Evolutionary conservation across 2,797 vertebrate species (phyloP).

Genomic region (Allobates femoralis): DNA sequence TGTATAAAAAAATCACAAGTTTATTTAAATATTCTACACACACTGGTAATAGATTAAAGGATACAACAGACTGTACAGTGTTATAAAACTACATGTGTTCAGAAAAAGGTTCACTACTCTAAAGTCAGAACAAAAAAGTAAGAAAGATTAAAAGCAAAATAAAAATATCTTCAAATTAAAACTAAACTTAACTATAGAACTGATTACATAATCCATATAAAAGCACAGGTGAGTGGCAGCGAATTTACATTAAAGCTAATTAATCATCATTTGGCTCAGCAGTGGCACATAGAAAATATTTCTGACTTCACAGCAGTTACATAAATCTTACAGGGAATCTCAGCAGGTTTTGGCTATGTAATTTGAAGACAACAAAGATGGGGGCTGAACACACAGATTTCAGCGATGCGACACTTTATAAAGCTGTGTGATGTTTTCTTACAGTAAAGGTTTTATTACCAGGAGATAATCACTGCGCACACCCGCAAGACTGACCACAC

Average conservation of each 20-base stretch:
- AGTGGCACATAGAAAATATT: not conserved
- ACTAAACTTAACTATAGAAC: not conserved
- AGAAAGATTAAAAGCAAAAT: not conserved
- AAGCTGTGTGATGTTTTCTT: no score
- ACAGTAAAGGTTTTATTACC: no score
- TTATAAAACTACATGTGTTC: slow-evolving; percentile 35
- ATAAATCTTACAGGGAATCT: not conserved
- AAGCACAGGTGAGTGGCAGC: not conserved
- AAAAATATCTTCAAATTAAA: slow-evolving; percentile 1
- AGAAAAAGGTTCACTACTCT: not conserved
- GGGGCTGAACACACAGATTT: no score
- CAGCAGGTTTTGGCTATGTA: no score
- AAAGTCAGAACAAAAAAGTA: not conserved
- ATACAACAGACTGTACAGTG: slow-evolving; percentile 52
- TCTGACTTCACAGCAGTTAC: not conserved
- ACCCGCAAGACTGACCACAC: no score
- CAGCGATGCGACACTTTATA: no score
- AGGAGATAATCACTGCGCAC: no score
- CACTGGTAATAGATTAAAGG: slow-evolving; percentile 28
- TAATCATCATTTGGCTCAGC: not conserved
- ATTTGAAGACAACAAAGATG: no score
- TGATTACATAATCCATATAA: not conserved
- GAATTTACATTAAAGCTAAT: slow-evolving; percentile 15
- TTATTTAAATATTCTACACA: slow-evolving; percentile 58
- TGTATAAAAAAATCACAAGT: slow-evolving; percentile 52